phyloP scores from a whole-genome alignment of 2,113 vertebrate species.

The Elachura formosa region DNA sequence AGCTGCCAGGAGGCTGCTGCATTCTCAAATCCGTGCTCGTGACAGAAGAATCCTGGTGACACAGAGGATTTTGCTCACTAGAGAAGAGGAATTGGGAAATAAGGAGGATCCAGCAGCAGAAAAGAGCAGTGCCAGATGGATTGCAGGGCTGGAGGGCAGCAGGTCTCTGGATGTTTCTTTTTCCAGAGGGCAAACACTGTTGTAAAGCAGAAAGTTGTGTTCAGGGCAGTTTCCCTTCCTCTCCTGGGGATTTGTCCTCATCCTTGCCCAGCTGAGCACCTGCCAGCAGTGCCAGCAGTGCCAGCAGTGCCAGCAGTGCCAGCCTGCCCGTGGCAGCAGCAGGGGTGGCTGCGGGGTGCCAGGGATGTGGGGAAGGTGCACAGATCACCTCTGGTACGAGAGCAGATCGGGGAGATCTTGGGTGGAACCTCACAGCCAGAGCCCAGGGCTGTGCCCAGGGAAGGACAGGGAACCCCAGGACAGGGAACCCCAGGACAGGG shows the following conservation, averaged over 20 bases:
- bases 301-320: background rate
- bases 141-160: background rate
- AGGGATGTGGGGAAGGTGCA: background rate
- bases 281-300: background rate
- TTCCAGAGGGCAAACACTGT: background rate
- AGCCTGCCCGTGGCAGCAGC: rapidly evolving
- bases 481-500: too few species aligned
- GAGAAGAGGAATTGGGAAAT: background rate
- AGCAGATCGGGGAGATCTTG: background rate
- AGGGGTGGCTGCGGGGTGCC: background rate
- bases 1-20: background rate
- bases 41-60: background rate
- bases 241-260: background rate
- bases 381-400: rapidly evolving
- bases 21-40: background rate
- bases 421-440: background rate
- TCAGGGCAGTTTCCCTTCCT: background rate
- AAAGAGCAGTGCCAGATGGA: background rate
- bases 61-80: background rate
- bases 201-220: background rate
- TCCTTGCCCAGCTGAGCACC: background rate
- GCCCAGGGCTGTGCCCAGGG: background rate
- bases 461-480: too few species aligned
- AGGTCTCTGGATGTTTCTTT: background rate
- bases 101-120: background rate